Evolutionary conservation across 2,797 vertebrate species (phyloP), one percentile per base, ranked within the genome.

Genomic region (Anomalospiza imberbis): DNA sequence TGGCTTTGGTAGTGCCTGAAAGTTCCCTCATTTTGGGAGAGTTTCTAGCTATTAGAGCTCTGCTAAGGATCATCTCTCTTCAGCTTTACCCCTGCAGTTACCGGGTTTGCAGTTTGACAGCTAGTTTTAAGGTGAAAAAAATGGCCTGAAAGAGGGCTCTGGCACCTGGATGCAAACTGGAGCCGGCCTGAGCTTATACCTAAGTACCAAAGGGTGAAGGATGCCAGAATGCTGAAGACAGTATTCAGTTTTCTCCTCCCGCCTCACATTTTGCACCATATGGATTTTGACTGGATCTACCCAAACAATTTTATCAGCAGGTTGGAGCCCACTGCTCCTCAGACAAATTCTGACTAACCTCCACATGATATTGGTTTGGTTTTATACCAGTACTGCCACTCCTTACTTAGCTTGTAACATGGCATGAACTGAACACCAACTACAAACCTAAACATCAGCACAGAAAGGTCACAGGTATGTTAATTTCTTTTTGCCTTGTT

Each of bases 41-140:
- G 26, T 50, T 19, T 70, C n/a, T 44, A 40, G 12, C 7, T 63
- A 20, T 44, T 40, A 31, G n/a, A 70, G 48, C 7, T 34, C 20
- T 4, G 6, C 17, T 34, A 67, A 83, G 15, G 60, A 48, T 3
- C 16, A 13, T 18, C 28, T 58, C 36, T 76, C 36, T 79, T 31
- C n/a, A 75, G 16, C 11, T 81, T 62, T 50, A 53, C 10, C 6
- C 12, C 34, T 9, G 12, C 5, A 42, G 22, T 31, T 31, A 22
- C 26, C 0, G 0, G 25, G 38, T 28, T 51, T 45, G 8, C 48
- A 42, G 9, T 47, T 58, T 4, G 2, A 50, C 54, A 60, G 7
- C 13, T 82, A 19, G 5, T 62, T 65, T 78, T 63, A 45, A 66
- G 6, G 32, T 38, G 17, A 29, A 90, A 67, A 67, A 85, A 68